Percentiles rank a stretch among this genome's conserved stretches.
phyloP scores from a whole-genome alignment of 2,113 vertebrate genomes.

The Passer montanus region DNA sequence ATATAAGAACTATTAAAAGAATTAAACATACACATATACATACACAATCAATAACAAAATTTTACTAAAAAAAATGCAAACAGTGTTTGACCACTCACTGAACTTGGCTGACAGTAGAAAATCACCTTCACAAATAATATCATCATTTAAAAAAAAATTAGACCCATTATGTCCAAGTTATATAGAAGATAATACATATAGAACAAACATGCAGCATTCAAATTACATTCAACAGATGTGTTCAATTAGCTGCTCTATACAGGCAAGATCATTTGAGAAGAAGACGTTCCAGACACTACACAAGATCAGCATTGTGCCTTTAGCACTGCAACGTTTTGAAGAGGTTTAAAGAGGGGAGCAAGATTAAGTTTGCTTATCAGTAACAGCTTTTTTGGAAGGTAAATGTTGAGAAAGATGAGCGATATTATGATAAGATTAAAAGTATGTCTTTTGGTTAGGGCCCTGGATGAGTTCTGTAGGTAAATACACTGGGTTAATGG shows the following conservation, averaged over 20 bases:
- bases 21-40: background rate
- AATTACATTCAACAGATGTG: conserved; percentile 1
- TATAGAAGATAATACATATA: background rate
- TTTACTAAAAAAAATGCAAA: background rate
- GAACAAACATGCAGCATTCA: background rate
- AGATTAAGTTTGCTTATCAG: background rate
- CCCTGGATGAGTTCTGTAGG: background rate
- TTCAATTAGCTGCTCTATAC: background rate
- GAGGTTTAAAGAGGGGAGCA: background rate
- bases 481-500: background rate
- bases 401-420: background rate
- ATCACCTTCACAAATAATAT: background rate
- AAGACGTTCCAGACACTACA: background rate
- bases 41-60: background rate
- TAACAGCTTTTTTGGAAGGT: background rate
- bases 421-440: background rate
- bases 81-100: background rate
- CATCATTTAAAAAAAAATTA: background rate
- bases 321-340: background rate
- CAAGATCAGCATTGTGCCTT: background rate
- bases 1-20: background rate
- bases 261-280: background rate
- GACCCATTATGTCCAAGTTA: background rate
- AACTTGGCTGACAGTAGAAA: background rate
- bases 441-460: background rate